Evolutionary conservation across 2,888 invertebrate species (phyloP), one percentile per base, ranked within the genome.

Genomic region (Sminthurides aquaticus): DNA sequence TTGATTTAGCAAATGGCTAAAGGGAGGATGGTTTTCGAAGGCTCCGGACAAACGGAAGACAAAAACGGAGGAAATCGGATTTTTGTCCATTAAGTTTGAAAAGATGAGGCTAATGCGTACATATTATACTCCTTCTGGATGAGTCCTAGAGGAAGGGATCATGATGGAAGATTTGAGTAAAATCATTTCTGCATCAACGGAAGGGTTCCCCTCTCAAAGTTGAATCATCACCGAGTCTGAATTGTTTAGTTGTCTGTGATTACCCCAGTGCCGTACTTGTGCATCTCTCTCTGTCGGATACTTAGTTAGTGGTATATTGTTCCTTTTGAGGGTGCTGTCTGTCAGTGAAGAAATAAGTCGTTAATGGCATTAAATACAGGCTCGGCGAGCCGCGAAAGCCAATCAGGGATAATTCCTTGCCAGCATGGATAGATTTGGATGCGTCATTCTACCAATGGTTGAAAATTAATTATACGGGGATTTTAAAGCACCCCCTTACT

Each of bases 331-430:
- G 15, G 15, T 34, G 43, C 15, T 34, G 43, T 34, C 43, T 34
- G 15, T 34, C 15, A n/a, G n/a, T n/a, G n/a, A 15, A 34, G 43
- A 34, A 34, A 34, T 34, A 34, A 34, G 43, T 34, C 43, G 43
- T 34, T 34, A 34, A 34, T 34, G 43, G 43, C 27, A 28, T 57
- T 29, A 57, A 60, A 52, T 60, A 49, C 28, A 60, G 60, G 52
- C 49, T 60, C 60, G 60, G 18, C 28, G 49, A 60, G 49, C 60
- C 60, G 27, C 60, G 27, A 49, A 60, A 27, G 60, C 60, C 60
- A 49, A 60, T 60, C 49, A 60, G 48, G 49, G 28, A 28, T 34
- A 34, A 34, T 34, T 34, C 43, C 15, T n/a, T n/a, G n/a, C n/a
- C n/a, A n/a, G n/a, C n/a, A n/a, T n/a, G n/a, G n/a, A n/a, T n/a